Base-by-base conservation (phyloP, 2,113 vertebrate species). In the Embiotoca jacksoni region DNA sequence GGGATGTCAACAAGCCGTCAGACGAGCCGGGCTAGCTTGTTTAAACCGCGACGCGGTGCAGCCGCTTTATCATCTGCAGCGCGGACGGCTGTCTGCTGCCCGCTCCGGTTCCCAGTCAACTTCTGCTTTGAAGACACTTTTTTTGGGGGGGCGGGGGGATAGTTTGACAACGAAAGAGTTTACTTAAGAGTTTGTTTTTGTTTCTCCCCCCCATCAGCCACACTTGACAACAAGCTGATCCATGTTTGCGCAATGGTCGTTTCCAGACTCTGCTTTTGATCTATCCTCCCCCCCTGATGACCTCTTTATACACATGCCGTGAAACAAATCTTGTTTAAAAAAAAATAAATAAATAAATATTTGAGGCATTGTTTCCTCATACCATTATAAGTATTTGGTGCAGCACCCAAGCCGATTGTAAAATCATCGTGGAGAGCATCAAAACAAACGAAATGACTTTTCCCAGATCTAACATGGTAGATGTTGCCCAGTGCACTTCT, bases 1-100 rank as follows among this genome's bases (percentile, higher is more conserved):
- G 3, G 72, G 39, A 84, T 85, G 87, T 92, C 87, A 92, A 92
- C 86, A 91, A 89, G 52, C 73, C 83, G 1, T 33, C 52, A 46
- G 16, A 62, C 37, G 66, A 76, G 83, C 87, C 80, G 72, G 23
- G 77, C 52, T 83, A 84, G 89, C 90, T 71, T 41, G 69, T 67
- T 67, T 30, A 15, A 72, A 4, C 50, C 14, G 74, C 41, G 49
- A 4, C 52, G 57, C 41, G 11, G 6, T 2, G n/a, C 3, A 35
- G 35, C 56, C 50, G 32, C 56, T 23, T 16, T n/a, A 33, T 0
- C 35, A 23, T 56, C n/a, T 5, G 35, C 0, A 31, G 57, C 8
- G 1, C 36, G 14, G 13, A 7, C 1, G 35, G 31, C 2, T 65
- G 15, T 56, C 31, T 41, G 3, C 13, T 39, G 4, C 58, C 39